Conservation (phyloP, 2,888 invertebrate genomes). For the Ormyrus rosae region DNA sequence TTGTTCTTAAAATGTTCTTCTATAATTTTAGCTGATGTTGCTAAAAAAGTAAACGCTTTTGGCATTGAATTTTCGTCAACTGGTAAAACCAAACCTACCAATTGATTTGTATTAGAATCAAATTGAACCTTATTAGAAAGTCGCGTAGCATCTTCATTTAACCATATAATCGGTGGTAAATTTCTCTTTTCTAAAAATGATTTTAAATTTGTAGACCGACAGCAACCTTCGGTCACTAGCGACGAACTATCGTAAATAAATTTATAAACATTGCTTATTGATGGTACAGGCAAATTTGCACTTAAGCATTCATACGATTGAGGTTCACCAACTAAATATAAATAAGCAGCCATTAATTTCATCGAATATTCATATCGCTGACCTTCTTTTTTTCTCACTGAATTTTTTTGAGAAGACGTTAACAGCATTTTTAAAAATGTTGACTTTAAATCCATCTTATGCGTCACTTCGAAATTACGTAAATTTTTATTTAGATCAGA, state of each 20-base stretch:
- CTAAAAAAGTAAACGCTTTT: slow-evolving; percentile 33
- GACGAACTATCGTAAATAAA: slow-evolving; percentile 31
- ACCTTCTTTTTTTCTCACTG: too few relatives aligned
- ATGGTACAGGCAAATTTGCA: slow-evolving; percentile 58
- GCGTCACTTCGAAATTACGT: too few relatives aligned
- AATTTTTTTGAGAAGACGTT: too few relatives aligned
- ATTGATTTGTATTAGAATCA: slow-evolving; percentile 57
- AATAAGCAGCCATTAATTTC: neutral
- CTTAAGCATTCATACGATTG: slow-evolving; percentile 59
- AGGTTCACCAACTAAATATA: slow-evolving; percentile 53
- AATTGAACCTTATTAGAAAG: slow-evolving; percentile 58
- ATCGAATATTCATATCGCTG: too few relatives aligned
- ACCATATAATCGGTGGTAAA: slow-evolving; percentile 55
- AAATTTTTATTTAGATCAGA: too few relatives aligned
- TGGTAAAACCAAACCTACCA: slow-evolving; percentile 58
- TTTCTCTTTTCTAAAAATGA: slow-evolving; percentile 53
- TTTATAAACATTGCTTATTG: slow-evolving; percentile 55
- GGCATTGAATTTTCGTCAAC: slow-evolving; percentile 30
- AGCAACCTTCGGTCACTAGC: slow-evolving; percentile 54
- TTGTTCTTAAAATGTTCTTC: slow-evolving; percentile 54
- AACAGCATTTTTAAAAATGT: too few relatives aligned
- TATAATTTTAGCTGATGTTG: slow-evolving; percentile 55
- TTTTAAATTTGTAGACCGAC: slow-evolving; percentile 65
- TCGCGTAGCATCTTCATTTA: slow-evolving; percentile 62
- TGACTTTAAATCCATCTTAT: too few relatives aligned